phyloP scores from a whole-genome alignment of 2,888 invertebrate genomes.

The Agrilus mali region DNA sequence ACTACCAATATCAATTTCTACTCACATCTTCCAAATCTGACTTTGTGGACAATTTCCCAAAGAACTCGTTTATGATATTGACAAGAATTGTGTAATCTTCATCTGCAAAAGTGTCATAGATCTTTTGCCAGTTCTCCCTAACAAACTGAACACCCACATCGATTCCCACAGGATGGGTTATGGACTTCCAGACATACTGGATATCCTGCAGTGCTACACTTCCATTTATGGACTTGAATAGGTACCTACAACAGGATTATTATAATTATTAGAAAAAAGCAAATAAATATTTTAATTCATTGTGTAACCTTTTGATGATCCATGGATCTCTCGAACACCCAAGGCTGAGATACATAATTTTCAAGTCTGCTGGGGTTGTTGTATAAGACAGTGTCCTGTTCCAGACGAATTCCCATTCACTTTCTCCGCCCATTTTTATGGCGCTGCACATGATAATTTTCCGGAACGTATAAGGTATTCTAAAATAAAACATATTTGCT shows the following conservation, averaged over 20 bases:
- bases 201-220: slow-evolving; percentile 27
- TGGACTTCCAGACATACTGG: slow-evolving; percentile 29
- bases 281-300: neutral
- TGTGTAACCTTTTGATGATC: slow-evolving; percentile 35
- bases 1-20: too few relatives aligned
- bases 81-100: slow-evolving; percentile 24
- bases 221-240: slow-evolving; percentile 26
- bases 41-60: slow-evolving; percentile 27
- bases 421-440: slow-evolving; percentile 47
- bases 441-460: slow-evolving; percentile 48
- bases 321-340: slow-evolving; percentile 41
- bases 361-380: slow-evolving; percentile 41
- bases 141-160: slow-evolving; percentile 28
- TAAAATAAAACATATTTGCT: slow-evolving; percentile 22
- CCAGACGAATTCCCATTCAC: slow-evolving; percentile 63
- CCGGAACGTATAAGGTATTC: slow-evolving; percentile 53
- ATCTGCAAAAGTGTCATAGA: slow-evolving; percentile 26
- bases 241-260: slow-evolving; percentile 24
- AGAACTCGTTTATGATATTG: slow-evolving; percentile 28
- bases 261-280: too few relatives aligned
- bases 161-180: slow-evolving; percentile 27
- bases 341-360: slow-evolving; percentile 36
- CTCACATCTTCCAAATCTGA: slow-evolving; percentile 31
- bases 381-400: slow-evolving; percentile 43
- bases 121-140: slow-evolving; percentile 27